phyloP scores from a whole-genome alignment of 2,113 vertebrate genomes.

The Bos taurus region DNA sequence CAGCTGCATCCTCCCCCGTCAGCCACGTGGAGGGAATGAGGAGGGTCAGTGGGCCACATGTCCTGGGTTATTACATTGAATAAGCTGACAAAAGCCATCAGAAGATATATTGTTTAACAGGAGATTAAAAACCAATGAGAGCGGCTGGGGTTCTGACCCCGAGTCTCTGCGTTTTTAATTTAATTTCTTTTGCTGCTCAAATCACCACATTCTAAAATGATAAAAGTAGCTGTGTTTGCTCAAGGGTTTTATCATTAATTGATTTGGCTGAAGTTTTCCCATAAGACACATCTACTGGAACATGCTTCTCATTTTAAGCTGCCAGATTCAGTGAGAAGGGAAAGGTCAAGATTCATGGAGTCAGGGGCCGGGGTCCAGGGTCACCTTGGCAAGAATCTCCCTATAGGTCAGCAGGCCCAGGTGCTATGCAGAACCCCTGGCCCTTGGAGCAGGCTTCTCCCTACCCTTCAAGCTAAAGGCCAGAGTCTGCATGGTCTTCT shows the following conservation, averaged over 20 bases:
- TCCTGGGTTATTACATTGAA: conserved; percentile 70
- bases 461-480: not conserved
- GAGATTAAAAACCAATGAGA: conserved; percentile 73
- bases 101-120: conserved; percentile 67
- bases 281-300: not conserved
- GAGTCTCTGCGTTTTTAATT: conserved; percentile 56
- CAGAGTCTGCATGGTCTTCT: not conserved
- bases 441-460: not conserved
- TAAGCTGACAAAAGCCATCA: conserved; percentile 76
- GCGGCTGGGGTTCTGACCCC: conserved; percentile 49
- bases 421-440: not conserved
- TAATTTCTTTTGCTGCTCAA: conserved; percentile 64
- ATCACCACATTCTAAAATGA: conserved; percentile 59
- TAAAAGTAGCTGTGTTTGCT: conserved; percentile 58
- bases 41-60: not conserved
- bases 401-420: not conserved
- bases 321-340: not conserved
- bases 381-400: too few species aligned
- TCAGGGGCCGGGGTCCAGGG: not conserved
- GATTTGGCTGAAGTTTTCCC: conserved; percentile 64
- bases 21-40: not conserved
- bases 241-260: conserved; percentile 72
- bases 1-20: rapidly evolving
- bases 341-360: rapidly evolving
- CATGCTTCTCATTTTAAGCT: not conserved